A percentile compares a stretch with the other conserved stretches of the same genome.
phyloP scores from a whole-genome alignment of 2,113 vertebrate species.

The Poeciliopsis prolifica region DNA sequence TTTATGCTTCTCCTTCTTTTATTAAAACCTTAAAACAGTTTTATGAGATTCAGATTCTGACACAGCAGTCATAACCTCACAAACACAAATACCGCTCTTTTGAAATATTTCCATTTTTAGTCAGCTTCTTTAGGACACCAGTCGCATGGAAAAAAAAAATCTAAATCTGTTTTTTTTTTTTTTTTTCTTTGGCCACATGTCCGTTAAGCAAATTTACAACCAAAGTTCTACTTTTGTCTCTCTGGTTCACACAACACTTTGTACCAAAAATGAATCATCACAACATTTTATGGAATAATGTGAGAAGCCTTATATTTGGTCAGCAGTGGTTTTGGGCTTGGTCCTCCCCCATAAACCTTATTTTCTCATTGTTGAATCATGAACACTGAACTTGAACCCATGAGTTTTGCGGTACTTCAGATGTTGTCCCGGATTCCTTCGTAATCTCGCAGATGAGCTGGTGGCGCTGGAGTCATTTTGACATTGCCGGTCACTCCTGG shows the following conservation, averaged over 20 bases:
- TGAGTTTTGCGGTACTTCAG: not conserved
- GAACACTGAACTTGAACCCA: not conserved
- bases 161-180: too few species aligned
- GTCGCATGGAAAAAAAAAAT: too few species aligned
- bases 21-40: too few species aligned
- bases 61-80: too few species aligned
- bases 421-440: not conserved
- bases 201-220: too few species aligned
- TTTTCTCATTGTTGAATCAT: not conserved
- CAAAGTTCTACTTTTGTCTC: too few species aligned
- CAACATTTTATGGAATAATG: not conserved
- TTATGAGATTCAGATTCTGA: too few species aligned
- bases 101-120: too few species aligned
- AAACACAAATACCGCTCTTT: too few species aligned
- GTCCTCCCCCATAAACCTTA: not conserved
- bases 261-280: not conserved
- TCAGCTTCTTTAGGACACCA: too few species aligned
- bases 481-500: not conserved
- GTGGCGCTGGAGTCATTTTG: not conserved
- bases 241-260: not conserved
- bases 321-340: not conserved
- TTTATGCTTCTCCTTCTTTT: too few species aligned
- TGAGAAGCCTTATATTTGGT: not conserved
- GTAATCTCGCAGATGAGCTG: not conserved
- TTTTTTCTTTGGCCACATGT: too few species aligned